These are phyloP conservation scores for Plutomurus gul DNA, from an alignment of 1,140 invertebrate genomes.

Conservation along the genomic window DNA sequence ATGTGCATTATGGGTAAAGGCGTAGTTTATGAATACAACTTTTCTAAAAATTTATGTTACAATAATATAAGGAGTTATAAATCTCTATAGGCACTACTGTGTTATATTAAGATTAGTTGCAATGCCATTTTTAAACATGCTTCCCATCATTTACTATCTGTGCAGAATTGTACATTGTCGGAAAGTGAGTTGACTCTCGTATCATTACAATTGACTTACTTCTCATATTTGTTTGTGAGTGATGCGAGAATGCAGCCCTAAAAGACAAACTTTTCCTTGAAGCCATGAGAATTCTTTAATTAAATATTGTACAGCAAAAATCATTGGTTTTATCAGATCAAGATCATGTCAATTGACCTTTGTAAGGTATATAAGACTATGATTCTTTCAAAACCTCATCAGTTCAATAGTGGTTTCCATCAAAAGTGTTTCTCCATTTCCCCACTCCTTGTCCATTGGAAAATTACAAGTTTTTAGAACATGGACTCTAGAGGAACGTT, in stretches of 20 bases:
- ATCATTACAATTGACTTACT: not conserved
- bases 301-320: not conserved
- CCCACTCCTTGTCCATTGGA: not conserved
- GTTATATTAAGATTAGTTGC: no score
- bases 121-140: no score
- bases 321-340: constrained; percentile 24
- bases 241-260: not conserved
- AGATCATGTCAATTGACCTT: constrained; percentile 26
- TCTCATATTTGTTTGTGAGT: not conserved
- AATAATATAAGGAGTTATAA: no score
- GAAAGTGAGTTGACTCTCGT: no score
- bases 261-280: constrained; percentile 3
- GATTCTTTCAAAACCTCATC: constrained; percentile 6
- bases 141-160: no score
- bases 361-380: constrained; percentile 1
- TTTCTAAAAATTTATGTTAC: no score
- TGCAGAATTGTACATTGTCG: no score
- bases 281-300: constrained; percentile 2
- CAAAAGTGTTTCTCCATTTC: not conserved
- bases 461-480: not conserved
- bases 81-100: no score
- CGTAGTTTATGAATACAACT: no score
- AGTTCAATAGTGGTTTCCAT: not conserved
- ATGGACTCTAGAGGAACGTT: not conserved
- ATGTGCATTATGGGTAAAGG: no score